A percentile compares a stretch with the other conserved stretches of the same genome.
Conservation (phyloP, 2,797 vertebrate species). For the Dromococcyx pavoninus region DNA sequence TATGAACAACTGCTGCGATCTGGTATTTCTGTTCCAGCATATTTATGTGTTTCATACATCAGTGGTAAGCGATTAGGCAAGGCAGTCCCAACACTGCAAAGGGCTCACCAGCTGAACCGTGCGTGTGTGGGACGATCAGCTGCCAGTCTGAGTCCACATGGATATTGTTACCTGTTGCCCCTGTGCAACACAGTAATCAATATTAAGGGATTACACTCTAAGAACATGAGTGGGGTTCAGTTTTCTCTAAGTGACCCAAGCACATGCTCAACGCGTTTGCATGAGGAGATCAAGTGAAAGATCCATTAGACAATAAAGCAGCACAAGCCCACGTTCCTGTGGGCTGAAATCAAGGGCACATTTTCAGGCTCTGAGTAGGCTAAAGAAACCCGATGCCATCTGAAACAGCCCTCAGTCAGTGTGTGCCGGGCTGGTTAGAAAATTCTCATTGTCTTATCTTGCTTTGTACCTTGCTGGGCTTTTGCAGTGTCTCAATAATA, state of each 20-base stretch:
- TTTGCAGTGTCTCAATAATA: neutral
- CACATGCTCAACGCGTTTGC: constrained; percentile 64
- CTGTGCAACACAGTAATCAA: constrained; percentile 68
- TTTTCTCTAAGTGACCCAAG: constrained; percentile 71
- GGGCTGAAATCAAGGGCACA: constrained; percentile 66
- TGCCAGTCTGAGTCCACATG: constrained; percentile 41
- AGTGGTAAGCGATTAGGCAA: constrained; percentile 9
- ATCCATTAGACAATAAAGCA: constrained; percentile 71
- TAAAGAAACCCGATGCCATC: constrained; percentile 58
- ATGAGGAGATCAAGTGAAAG: constrained; percentile 71
- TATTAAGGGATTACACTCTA: constrained; percentile 70
- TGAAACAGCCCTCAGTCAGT: constrained; percentile 26
- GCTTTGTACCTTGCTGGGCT: neutral
- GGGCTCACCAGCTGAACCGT: constrained; percentile 36
- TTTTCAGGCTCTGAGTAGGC: constrained; percentile 63
- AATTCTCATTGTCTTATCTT: neutral
- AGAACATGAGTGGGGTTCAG: constrained; percentile 69
- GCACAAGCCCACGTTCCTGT: constrained; percentile 65
- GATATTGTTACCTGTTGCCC: constrained; percentile 72
- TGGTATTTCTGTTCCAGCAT: constrained; percentile 7
- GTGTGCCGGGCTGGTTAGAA: neutral
- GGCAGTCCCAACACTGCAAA: neutral
- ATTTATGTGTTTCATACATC: constrained; percentile 20
- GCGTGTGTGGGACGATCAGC: constrained; percentile 63
- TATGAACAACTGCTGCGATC: constrained; percentile 53